Percentiles rank a stretch among this genome's conserved stretches.
These are phyloP conservation scores for Cyprinodon variegatus DNA, from an alignment of 2,113 vertebrate genomes.

Conservation along the genomic window DNA sequence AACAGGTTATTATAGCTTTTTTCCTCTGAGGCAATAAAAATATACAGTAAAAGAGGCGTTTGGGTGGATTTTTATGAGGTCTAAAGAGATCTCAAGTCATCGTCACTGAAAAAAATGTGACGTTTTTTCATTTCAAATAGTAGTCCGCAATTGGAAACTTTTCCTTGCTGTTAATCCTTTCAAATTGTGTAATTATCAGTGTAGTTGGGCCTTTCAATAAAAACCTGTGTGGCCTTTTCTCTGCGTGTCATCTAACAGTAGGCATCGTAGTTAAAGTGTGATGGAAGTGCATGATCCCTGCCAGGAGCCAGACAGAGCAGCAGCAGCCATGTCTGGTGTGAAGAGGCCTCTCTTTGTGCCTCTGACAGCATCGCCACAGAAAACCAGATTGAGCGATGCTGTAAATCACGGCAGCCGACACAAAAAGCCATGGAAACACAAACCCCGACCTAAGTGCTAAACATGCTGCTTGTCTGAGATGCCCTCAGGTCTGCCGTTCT, in stretches of 20 bases:
- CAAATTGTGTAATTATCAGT: slow-evolving; percentile 28
- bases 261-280: slow-evolving; percentile 56
- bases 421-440: slow-evolving; percentile 2
- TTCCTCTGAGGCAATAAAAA: slow-evolving; percentile 32
- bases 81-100: slow-evolving; percentile 15
- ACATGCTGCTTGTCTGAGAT: not conserved
- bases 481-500: not conserved
- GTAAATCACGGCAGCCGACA: slow-evolving; percentile 53
- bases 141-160: slow-evolving; percentile 20
- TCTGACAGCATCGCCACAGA: slow-evolving; percentile 14
- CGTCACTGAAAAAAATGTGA: slow-evolving; percentile 10
- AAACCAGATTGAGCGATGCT: slow-evolving; percentile 29
- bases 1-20: slow-evolving; percentile 44
- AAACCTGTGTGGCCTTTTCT: slow-evolving; percentile 68
- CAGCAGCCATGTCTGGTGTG: slow-evolving; percentile 43
- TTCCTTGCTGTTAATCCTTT: slow-evolving; percentile 39
- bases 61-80: slow-evolving; percentile 9
- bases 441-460: slow-evolving; percentile 1
- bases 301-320: slow-evolving; percentile 27
- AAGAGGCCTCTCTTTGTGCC: slow-evolving; percentile 48
- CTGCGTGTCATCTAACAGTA: slow-evolving; percentile 55
- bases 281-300: slow-evolving; percentile 54
- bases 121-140: slow-evolving; percentile 28
- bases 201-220: slow-evolving; percentile 49
- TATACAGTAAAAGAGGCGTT: slow-evolving; percentile 8